Conservation (phyloP, 2,113 vertebrate species). For the Onychostoma macrolepis region DNA sequence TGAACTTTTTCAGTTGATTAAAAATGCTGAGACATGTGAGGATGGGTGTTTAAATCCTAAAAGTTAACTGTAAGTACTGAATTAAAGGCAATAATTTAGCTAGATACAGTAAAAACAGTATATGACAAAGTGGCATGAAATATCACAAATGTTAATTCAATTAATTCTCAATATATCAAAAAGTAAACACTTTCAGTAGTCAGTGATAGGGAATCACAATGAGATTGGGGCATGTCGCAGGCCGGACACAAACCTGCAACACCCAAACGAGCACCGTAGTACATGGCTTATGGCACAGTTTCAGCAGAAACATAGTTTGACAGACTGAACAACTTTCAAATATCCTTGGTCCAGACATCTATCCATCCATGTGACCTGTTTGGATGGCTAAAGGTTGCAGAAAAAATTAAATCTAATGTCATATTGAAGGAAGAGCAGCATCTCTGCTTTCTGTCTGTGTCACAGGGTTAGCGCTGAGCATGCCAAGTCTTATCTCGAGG, state of each 20-base stretch:
- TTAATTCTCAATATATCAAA: neutral
- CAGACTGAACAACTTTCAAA: conserved; percentile 19
- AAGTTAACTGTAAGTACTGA: neutral
- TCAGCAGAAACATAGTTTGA: conserved; percentile 29
- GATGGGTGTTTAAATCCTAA: neutral
- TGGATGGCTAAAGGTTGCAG: conserved; percentile 29
- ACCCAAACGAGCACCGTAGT: neutral
- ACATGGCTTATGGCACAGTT: neutral
- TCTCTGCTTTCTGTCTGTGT: conserved; percentile 33
- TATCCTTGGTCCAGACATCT: conserved; percentile 18
- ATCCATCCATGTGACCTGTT: conserved; percentile 27
- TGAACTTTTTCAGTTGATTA: neutral
- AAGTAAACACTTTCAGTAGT: neutral
- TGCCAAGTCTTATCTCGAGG: conserved; percentile 49
- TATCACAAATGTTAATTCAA: neutral
- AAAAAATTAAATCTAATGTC: conserved; percentile 38
- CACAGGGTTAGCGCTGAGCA: conserved; percentile 45
- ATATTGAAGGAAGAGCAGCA: conserved; percentile 42
- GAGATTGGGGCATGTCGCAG: neutral
- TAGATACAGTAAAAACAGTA: neutral
- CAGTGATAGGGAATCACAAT: neutral
- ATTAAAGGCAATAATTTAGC: neutral
- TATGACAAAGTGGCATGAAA: neutral
- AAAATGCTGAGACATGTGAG: neutral
- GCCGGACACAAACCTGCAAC: neutral